Base-by-base conservation (phyloP, 2,888 invertebrate genomes). In the Aleiodes leptofemur region DNA sequence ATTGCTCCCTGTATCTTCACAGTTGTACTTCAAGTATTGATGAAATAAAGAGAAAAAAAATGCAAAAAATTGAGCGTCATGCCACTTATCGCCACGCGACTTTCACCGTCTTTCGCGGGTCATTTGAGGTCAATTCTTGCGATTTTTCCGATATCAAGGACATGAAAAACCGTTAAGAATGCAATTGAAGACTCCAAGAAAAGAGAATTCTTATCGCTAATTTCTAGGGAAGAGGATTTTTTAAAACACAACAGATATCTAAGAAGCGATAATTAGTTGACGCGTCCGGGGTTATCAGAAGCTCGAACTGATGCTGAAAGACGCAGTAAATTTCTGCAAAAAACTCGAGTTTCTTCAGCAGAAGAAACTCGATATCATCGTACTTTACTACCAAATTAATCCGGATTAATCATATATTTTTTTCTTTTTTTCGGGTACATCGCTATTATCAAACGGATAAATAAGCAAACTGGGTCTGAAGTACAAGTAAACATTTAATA, bases 51-150 rank as follows among this genome's bases (percentile, higher is more conserved):
- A 23, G 43, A 38, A 8, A 38, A 43, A 9, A 23, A 57, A 31
- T 3, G 34, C 1, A 23, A 23, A 23, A 31, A 29, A 59, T 59
- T 9, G 14, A 34, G 1, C 57, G 57, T 61, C 61, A 61, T 6
- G 16, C 23, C 0, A 14, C 48, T 64, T 64, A 64, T 64, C 64
- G 64, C 64, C 64, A 64, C 64, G 64, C 64, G 64, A 64, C 64
- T 34, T 34, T 64, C 14, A n/a, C 64, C 43, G 14, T 11, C 38
- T 64, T 9, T 14, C 23, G 23, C 23, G 23, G 48, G 23, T 64
- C 61, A 61, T 14, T 34, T n/a, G 8, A 38, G 61, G 61, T 61
- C 61, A 61, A 5, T 34, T 34, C 43, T 43, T 11, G 16, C 8
- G 7, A 34, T 61, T 61, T 61, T 34, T 34, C 56, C n/a, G 16